phyloP scores from a whole-genome alignment of 2,113 vertebrate species.

The Tragulus kanchil region DNA sequence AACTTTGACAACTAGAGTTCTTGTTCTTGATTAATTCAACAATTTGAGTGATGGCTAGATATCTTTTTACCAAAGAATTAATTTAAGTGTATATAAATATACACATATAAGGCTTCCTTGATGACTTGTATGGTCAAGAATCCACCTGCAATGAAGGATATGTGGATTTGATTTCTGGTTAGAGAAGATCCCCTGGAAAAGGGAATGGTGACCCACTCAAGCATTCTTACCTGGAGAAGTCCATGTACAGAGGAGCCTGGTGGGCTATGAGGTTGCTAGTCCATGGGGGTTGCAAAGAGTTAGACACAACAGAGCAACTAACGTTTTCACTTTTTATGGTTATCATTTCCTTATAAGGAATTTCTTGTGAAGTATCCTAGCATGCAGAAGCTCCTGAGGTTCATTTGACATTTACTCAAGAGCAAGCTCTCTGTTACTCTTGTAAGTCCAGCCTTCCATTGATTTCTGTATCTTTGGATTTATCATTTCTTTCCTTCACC shows the following conservation, averaged over 20 bases:
- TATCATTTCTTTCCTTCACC: neutral
- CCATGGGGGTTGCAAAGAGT: neutral
- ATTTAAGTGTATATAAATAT: neutral
- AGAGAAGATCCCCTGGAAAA: neutral
- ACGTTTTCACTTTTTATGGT: neutral
- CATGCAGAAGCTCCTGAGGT: neutral
- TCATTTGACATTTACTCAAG: neutral
- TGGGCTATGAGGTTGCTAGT: neutral
- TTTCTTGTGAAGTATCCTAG: neutral
- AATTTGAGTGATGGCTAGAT: constrained; percentile 15
- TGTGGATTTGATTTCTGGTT: neutral
- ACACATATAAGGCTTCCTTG: neutral
- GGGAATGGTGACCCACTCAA: neutral
- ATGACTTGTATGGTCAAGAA: neutral
- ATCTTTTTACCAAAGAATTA: constrained; percentile 46
- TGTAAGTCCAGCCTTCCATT: neutral
- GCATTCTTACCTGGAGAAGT: neutral
- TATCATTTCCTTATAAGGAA: neutral
- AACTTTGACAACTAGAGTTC: neutral
- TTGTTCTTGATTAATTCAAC: constrained; percentile 49
- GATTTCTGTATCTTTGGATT: neutral
- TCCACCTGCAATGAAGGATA: neutral
- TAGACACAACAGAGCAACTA: neutral
- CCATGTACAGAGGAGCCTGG: neutral
- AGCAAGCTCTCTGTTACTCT: constrained; percentile 1